These are phyloP conservation scores for Ciconia nigra DNA, from an alignment of 2,797 vertebrate genomes.

Conservation along the genomic window DNA sequence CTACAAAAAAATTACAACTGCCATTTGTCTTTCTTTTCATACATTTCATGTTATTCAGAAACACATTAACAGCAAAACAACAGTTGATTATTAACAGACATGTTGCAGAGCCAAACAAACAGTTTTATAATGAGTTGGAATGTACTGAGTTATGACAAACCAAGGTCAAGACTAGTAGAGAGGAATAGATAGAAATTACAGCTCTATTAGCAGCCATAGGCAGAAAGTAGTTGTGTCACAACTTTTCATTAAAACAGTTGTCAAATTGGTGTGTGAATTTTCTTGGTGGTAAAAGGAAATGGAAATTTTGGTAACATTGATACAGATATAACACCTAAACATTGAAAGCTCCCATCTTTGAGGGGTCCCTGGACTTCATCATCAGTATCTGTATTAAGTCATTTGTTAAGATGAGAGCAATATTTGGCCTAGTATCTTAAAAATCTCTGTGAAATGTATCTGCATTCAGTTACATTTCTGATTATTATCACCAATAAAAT, in stretches of 20 bases:
- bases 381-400: neutral
- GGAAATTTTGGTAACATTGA: neutral
- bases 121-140: neutral
- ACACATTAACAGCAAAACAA: neutral
- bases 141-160: neutral
- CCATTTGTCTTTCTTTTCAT: neutral
- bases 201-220: neutral
- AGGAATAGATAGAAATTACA: neutral
- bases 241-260: neutral
- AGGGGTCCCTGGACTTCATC: neutral
- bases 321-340: neutral
- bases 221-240: neutral
- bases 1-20: neutral
- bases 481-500: slow-evolving; percentile 1
- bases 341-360: neutral
- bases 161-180: neutral
- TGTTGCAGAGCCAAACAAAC: neutral
- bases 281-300: neutral
- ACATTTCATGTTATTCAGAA: neutral
- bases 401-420: neutral
- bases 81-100: slow-evolving; percentile 17
- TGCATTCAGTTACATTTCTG: neutral
- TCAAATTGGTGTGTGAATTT: neutral
- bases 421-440: neutral
- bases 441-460: neutral